These are phyloP conservation scores for Enteromius anoplus DNA, from an alignment of 2,797 vertebrate genomes.

Conservation along the genomic window DNA sequence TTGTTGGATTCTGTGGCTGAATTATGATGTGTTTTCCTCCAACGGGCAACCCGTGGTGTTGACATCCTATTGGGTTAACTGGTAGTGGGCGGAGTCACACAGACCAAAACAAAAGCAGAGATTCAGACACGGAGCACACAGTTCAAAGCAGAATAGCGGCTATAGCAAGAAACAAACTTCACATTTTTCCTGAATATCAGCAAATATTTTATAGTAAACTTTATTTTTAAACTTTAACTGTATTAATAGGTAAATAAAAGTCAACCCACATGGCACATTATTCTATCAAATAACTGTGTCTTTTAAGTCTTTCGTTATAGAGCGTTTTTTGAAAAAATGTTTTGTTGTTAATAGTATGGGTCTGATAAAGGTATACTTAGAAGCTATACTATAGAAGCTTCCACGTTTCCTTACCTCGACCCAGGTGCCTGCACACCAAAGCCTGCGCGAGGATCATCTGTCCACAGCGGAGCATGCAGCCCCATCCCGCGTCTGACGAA, in stretches of 20 bases:
- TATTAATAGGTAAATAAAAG: not conserved
- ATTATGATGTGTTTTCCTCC: not conserved
- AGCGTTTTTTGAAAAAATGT: too few species aligned
- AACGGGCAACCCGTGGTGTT: not conserved
- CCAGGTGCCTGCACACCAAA: constrained; percentile 83
- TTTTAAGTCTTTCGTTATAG: too few species aligned
- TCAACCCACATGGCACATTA: too few species aligned
- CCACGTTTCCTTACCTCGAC: constrained; percentile 74
- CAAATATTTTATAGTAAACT: not conserved
- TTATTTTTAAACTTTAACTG: not conserved
- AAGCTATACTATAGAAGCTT: not conserved
- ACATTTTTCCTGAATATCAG: not conserved
- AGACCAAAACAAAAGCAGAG: too few species aligned
- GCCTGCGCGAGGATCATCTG: constrained; percentile 91
- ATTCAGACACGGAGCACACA: too few species aligned
- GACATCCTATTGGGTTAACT: not conserved
- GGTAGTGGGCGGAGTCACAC: not conserved
- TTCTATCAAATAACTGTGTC: too few species aligned
- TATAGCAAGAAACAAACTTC: too few species aligned
- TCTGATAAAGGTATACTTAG: too few species aligned
- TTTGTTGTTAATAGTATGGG: too few species aligned
- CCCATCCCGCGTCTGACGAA: constrained; percentile 86
- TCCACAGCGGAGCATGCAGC: constrained; percentile 89
- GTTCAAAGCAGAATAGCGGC: too few species aligned
- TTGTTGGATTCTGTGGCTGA: not conserved